Base-by-base conservation (phyloP, 2,888 invertebrate genomes). In the Melikaiella ostensackeni region DNA sequence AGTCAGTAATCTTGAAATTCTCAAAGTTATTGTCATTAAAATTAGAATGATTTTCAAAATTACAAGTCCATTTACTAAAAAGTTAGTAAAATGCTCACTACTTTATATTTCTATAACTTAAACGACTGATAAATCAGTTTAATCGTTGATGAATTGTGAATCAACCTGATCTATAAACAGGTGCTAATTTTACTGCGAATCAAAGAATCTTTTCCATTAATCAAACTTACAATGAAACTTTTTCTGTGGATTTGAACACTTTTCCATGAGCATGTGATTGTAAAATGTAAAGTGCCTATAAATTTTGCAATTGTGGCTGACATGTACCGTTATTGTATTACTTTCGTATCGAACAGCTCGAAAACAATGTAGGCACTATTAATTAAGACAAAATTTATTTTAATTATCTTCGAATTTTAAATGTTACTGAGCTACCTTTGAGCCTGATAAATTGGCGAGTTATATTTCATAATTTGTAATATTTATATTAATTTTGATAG, bases 241-340 rank as follows among this genome's bases (percentile, higher is more conserved):
- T 11, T 38, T 77, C 73, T 16, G 55, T 46, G 70, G 57, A 63
- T 74, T 55, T 38, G n/a, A 21, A 70, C 9, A 13, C n/a, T n/a
- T 30, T n/a, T 50, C 33, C 19, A 70, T 70, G 6, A 70, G 75
- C 64, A 30, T 77, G 75, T 75, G 63, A 78, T 74, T 80, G n/a
- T 77, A 57, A 42, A 70, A 42, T 75, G 64, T 64, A 46, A 81
- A 80, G 79, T 81, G 80, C 81, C 80, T 81, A 79, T 66, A 77
- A 59, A 70, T 70, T 16, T 66, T 46, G 19, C 30, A 66, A 46
- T 66, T 66, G 27, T 66, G 27, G 50, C 30, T 70, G 30, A 50
- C 30, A n/a, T 50, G 50, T n/a, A 70, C 46, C 21, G 13, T 61
- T 61, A 27, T 61, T 61, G 33, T 64, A 55, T 55, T 64, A 66